A percentile compares a stretch with the other conserved stretches of the same genome.
phyloP scores from a whole-genome alignment of 1,140 invertebrate genomes.

The Nixonia krombeini region DNA sequence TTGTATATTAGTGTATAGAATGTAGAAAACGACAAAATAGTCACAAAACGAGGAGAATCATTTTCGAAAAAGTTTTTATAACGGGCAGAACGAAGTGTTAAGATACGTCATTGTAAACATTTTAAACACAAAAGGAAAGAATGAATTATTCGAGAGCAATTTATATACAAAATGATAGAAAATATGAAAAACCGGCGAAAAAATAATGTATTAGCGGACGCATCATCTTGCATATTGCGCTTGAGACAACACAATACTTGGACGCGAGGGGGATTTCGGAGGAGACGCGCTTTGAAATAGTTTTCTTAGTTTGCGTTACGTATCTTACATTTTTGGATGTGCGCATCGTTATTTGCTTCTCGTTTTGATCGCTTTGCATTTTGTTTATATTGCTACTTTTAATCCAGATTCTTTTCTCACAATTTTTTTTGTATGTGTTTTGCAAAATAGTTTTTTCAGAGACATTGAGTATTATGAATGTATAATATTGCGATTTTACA shows the following conservation, averaged over 20 bases:
- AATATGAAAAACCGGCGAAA: background rate
- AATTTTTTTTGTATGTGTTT: slow-evolving; percentile 45
- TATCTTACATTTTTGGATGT: slow-evolving; percentile 49
- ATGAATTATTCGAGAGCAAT: slow-evolving; percentile 42
- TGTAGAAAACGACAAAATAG: slow-evolving; percentile 70
- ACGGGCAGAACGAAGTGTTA: slow-evolving; percentile 67
- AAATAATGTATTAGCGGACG: slow-evolving; percentile 1
- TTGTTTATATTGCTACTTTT: slow-evolving; percentile 47
- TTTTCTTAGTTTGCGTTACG: no score
- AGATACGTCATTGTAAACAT: slow-evolving; percentile 58
- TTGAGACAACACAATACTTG: slow-evolving; percentile 8
- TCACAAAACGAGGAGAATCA: slow-evolving; percentile 65
- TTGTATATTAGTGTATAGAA: slow-evolving; percentile 74
- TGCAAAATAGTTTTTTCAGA: slow-evolving; percentile 20
- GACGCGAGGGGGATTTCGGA: slow-evolving; percentile 29
- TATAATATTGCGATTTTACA: slow-evolving; percentile 53
- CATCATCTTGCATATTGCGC: slow-evolving; percentile 24
- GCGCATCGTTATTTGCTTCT: slow-evolving; percentile 43
- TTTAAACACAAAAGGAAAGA: slow-evolving; percentile 43
- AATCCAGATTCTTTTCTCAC: slow-evolving; percentile 42
- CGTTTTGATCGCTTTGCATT: slow-evolving; percentile 48
- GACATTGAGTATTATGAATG: slow-evolving; percentile 52
- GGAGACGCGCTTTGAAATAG: slow-evolving; percentile 46
- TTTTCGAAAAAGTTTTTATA: slow-evolving; percentile 72
- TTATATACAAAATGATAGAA: slow-evolving; percentile 17